Evolutionary conservation across 2,888 invertebrate genomes (phyloP), one percentile per base, ranked within the genome.

Genomic region (Celastrina argiolus): DNA sequence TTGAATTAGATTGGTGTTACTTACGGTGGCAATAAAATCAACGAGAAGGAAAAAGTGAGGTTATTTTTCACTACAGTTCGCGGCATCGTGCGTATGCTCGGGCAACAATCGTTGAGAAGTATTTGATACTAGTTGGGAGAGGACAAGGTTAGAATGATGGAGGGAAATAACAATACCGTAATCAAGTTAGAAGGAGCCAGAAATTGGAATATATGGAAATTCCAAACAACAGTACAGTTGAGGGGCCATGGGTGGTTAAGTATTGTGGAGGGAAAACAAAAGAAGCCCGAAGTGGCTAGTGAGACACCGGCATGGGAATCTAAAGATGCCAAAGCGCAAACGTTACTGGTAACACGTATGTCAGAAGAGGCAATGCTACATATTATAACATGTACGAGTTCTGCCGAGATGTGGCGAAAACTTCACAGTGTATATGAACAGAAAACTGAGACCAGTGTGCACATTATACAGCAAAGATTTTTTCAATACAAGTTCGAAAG

Each of bases 401-500:
- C 75, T 1, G 71, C 71, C 0, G 71, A 74, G 42, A 78, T 78
- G 74, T 77, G 77, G 77, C 31, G 58, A 45, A 78, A 78, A 65
- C 66, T 77, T 1, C n/a, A 45, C 2, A 72, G 71, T 61, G 71
- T 81, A n/a, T 69, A 63, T 12, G 68, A 69, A 26, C 66, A 64
- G 22, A 61, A 66, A 51, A 51, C 77, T 0, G 75, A 75, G 45
- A 77, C 76, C 7, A 76, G 70, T 22, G 69, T 78, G 14, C 77
- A 80, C 71, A 71, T 79, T 22, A 45, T 79, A 5, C 80, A 79
- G 58, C 78, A 80, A 64, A 66, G 75, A 41, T 78, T 77, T 51
- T 77, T 79, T 34, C 70, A 74, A 39, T 74, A 66, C 26, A 75
- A 75, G 45, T 75, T 64, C 41, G 72, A 63, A 63, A 70, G 51